Percentiles rank a stretch among this genome's conserved stretches.
Evolutionary conservation across 2,888 invertebrate genomes (phyloP).

Genomic region (Ectropis crepuscularia): DNA sequence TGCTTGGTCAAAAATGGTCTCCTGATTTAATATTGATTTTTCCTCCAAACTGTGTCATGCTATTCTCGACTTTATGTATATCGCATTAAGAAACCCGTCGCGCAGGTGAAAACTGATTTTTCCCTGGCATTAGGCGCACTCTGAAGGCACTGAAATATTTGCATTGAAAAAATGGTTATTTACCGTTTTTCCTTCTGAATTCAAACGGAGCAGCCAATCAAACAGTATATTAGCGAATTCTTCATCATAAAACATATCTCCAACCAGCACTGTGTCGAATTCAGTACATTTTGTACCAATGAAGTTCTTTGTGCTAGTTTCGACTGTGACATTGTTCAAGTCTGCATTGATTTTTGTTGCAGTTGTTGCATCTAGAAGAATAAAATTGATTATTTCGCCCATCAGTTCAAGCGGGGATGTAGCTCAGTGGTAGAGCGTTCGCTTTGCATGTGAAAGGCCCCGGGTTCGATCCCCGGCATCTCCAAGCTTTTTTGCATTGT

Average conservation of each 20-base stretch:
- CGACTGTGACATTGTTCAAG: conserved; percentile 72
- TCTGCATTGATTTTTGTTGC: conserved; percentile 81
- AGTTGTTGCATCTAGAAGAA: conserved; percentile 76
- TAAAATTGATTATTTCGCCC: conserved; percentile 44
- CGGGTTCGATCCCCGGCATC: conserved; percentile 99
- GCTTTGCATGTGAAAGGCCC: conserved; percentile 99
- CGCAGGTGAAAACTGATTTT: too few species aligned
- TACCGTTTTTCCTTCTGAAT: conserved; percentile 60
- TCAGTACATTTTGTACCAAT: conserved; percentile 66
- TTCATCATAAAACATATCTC: conserved; percentile 89
- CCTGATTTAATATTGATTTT: too few species aligned
- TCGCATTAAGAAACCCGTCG: too few species aligned
- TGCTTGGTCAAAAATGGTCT: too few species aligned
- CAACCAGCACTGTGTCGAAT: conserved; percentile 86
- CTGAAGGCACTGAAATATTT: background rate
- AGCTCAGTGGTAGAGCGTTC: conserved; percentile 99
- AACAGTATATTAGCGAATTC: conserved; percentile 81
- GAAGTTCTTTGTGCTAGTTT: conserved; percentile 70
- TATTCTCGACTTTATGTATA: too few species aligned
- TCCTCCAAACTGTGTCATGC: too few species aligned
- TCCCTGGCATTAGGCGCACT: too few species aligned
- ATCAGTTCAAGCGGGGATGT: conserved; percentile 86
- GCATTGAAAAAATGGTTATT: conserved; percentile 4
- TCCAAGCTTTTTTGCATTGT: conserved; percentile 74
- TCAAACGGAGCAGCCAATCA: conserved; percentile 78